These are phyloP conservation scores for Hydrolagus colliei DNA, from an alignment of 2,797 vertebrate species.

Conservation along the genomic window DNA sequence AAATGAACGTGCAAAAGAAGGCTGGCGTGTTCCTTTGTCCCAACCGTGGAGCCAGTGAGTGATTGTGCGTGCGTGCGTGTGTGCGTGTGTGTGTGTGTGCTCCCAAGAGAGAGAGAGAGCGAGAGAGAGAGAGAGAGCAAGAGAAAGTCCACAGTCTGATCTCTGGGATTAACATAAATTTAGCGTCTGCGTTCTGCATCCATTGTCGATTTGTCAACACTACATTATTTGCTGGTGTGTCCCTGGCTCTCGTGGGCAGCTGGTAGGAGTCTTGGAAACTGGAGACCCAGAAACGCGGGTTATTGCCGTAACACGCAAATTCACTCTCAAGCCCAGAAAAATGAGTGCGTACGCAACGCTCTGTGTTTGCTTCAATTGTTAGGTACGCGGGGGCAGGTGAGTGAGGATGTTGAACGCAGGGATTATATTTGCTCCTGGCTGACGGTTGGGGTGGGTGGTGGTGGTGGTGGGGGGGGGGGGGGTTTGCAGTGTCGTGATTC, in stretches of 20 bases:
- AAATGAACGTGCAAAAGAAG: not conserved
- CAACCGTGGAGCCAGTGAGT: not conserved
- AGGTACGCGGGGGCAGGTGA: not conserved
- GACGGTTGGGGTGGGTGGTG: constrained; percentile 36
- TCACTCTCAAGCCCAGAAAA: not conserved
- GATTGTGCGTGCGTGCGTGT: too few relatives aligned
- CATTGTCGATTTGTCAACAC: not conserved
- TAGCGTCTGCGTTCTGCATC: not conserved
- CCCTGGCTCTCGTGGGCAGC: not conserved
- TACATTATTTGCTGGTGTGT: not conserved
- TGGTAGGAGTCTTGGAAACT: not conserved
- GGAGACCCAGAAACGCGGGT: not conserved
- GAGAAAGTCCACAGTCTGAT: not conserved
- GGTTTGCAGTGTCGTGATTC: not conserved
- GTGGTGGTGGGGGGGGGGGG: not conserved
- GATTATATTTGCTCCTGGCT: constrained; percentile 32
- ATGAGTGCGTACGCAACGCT: too few relatives aligned
- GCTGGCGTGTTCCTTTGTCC: not conserved
- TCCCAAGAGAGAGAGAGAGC: too few relatives aligned
- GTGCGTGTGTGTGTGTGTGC: not conserved
- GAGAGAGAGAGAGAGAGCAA: not conserved
- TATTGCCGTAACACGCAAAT: not conserved
- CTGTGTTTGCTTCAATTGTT: not conserved
- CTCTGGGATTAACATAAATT: not conserved
- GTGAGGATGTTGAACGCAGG: too few relatives aligned